A percentile compares a stretch with the other conserved stretches of the same genome.
These are phyloP conservation scores for Miltochrista miniata DNA, from an alignment of 2,888 invertebrate species.

Conservation along the genomic window DNA sequence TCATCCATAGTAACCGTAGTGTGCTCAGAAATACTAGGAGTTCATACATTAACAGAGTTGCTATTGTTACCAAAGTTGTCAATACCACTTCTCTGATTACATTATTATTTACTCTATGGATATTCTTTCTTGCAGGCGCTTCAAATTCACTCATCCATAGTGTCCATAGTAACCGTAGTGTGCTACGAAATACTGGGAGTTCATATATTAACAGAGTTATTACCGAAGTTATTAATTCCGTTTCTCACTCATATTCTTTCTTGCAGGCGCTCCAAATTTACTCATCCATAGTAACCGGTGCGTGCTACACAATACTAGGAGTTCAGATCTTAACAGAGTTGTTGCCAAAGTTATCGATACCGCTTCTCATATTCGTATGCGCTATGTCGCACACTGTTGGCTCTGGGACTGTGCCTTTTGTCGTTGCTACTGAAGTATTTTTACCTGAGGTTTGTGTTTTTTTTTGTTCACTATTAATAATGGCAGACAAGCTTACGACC, in stretches of 20 bases:
- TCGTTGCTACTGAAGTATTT: constrained; percentile 18
- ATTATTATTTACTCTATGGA: no score
- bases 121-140: no score
- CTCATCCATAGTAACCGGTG: background rate
- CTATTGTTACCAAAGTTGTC: no score
- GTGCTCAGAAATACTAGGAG: no score
- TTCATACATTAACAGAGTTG: no score
- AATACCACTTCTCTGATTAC: no score
- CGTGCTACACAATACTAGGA: background rate
- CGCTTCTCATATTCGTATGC: background rate
- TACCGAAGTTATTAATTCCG: background rate
- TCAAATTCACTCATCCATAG: constrained; percentile 1
- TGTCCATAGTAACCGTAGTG: background rate
- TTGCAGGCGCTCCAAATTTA: background rate
- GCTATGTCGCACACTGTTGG: background rate
- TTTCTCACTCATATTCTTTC: background rate
- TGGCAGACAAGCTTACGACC: no score
- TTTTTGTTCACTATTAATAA: no score
- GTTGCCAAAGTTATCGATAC: constrained; percentile 32
- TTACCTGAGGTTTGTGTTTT: constrained; percentile 33
- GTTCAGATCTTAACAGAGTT: constrained; percentile 17
- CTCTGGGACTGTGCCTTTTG: background rate
- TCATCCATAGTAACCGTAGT: no score
- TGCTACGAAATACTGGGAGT: background rate
- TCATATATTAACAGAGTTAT: background rate